Conservation (phyloP, 2,113 vertebrate species). For the Phylloscopus trochilus region DNA sequence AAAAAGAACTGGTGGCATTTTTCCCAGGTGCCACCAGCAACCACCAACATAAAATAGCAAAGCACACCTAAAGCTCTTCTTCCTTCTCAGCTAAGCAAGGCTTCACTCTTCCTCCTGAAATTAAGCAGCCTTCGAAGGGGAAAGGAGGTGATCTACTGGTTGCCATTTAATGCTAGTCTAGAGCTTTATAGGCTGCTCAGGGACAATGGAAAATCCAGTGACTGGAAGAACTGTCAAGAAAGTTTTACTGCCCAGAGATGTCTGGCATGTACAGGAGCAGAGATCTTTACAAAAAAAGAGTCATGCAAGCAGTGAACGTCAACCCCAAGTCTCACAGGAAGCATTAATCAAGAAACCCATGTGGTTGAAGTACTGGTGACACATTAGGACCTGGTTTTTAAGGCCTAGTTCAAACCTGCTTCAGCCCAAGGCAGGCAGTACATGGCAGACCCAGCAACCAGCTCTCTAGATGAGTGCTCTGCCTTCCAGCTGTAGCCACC, state of each 20-base stretch:
- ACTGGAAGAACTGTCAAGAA: background rate
- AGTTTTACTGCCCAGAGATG: background rate
- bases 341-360: background rate
- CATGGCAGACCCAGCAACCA: fast-evolving
- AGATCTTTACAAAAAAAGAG: background rate
- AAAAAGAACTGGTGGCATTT: background rate
- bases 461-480: fast-evolving
- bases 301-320: background rate
- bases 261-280: fast-evolving
- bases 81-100: background rate
- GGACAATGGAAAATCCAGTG: background rate
- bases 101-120: background rate
- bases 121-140: background rate
- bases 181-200: background rate
- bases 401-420: background rate
- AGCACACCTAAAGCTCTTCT: background rate
- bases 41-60: background rate
- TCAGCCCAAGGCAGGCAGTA: background rate
- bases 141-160: background rate
- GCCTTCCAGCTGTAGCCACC: background rate
- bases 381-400: background rate
- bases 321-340: background rate
- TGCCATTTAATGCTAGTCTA: background rate
- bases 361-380: background rate
- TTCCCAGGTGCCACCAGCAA: background rate